Base-by-base conservation (phyloP, 2,113 vertebrate species). In the Ahaetulla prasina region DNA sequence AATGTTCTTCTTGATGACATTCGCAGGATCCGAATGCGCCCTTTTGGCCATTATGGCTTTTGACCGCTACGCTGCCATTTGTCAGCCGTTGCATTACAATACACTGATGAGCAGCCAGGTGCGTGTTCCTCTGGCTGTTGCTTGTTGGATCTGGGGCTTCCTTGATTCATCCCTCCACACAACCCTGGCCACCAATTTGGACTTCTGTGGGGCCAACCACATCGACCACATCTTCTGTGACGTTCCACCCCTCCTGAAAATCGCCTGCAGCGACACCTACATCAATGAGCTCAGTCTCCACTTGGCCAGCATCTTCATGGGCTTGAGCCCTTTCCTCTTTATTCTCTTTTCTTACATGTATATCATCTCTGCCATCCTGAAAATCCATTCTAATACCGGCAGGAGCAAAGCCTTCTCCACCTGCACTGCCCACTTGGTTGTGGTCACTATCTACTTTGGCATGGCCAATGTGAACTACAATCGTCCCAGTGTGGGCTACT, bases 381-480 rank as follows among this genome's bases (percentile, higher is more conserved):
- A 35, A 35, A 80, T 80, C 68, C 68, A 1, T 3, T 80, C 68
- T 1, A 20, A 80, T 20, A 39, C 68, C 3, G 68, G 68, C 35
- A 20, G 68, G 35, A 80, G 68, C 35, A 80, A 80, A 39, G 68
- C 68, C 1, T 80, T 80, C 68, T 80, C 68, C n/a, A 80, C 68
- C 16, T 80, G 96, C 53, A 86, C 91, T 53, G 94, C 94, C 18
- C 94, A 95, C 63, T 23, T 96, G 90, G 93, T 87, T 1, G 88
- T 93, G 0, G 88, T 94, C 14, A 60, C 84, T 0, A 84, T 94
- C 20, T 91, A 91, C 55, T 91, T 87, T 52, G 85, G 91, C 6
- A 91, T 87, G 85, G 43, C 54, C 5, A 60, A 87, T 0, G 8
- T 91, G 30, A 87, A 91, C n/a, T 91, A 91, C 85, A 63, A 87